Conservation (phyloP, 2,797 vertebrate species). For the Rhabdophis nuchalis region DNA sequence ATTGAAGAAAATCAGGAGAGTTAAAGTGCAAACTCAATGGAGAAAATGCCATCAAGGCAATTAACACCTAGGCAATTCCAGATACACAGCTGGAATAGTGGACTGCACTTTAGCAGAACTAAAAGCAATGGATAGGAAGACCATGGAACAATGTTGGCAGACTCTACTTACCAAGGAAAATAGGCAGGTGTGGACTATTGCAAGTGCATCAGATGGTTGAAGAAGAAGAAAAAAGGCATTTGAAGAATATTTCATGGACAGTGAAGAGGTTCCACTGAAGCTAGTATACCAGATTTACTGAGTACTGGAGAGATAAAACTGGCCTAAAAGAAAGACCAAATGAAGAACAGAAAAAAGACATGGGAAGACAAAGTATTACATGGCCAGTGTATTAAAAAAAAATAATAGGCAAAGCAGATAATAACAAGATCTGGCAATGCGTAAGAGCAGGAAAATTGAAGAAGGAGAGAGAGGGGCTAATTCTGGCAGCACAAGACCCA, state of each 20-base stretch:
- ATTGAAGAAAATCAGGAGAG: background rate
- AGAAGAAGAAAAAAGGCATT: background rate
- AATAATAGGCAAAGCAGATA: background rate
- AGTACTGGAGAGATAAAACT: background rate
- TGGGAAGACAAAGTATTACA: background rate
- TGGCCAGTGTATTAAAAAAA: background rate
- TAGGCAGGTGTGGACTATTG: background rate
- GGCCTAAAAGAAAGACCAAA: background rate
- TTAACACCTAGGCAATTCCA: background rate
- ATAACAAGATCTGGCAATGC: background rate
- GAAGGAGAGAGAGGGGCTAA: background rate
- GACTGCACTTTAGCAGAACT: background rate
- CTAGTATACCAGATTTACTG: background rate
- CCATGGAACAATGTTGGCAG: background rate
- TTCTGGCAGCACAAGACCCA: background rate
- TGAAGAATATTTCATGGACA: background rate
- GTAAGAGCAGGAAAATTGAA: background rate
- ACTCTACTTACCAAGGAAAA: background rate
- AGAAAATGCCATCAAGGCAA: background rate
- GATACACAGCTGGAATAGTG: background rate
- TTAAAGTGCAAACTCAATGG: background rate
- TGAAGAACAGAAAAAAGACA: background rate
- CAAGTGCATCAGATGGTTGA: background rate
- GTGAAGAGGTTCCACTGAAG: background rate
- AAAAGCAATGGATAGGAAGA: background rate